These are phyloP conservation scores for Stenoptilia bipunctidactyla DNA, from an alignment of 2,888 invertebrate species.

Conservation along the genomic window DNA sequence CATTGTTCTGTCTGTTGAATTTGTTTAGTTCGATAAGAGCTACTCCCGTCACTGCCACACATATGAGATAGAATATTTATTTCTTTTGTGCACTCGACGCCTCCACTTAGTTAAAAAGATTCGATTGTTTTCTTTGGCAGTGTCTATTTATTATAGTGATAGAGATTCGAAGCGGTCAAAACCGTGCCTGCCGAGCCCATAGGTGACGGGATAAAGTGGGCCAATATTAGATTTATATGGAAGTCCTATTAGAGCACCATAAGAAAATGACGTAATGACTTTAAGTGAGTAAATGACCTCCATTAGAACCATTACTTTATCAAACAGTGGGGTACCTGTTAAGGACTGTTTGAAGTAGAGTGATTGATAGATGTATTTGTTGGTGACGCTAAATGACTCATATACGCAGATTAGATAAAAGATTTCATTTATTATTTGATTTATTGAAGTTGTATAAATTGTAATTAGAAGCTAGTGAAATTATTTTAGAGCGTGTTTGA, in stretches of 20 bases:
- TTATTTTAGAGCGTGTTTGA: too few relatives aligned
- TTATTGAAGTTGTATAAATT: too few relatives aligned
- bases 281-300: conserved; percentile 37
- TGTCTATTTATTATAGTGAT: conserved; percentile 9
- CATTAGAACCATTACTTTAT: conserved; percentile 34
- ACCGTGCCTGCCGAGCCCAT: conserved; percentile 44
- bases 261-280: conserved; percentile 32
- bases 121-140: conserved; percentile 41
- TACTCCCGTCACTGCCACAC: conserved; percentile 47
- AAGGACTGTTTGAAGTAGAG: conserved; percentile 30
- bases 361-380: conserved; percentile 21
- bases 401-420: neutral
- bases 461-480: too few relatives aligned
- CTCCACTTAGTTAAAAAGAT: conserved; percentile 43
- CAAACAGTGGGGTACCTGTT: conserved; percentile 36
- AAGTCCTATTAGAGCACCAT: conserved; percentile 42
- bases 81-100: conserved; percentile 42
- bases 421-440: neutral
- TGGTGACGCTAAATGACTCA: neutral
- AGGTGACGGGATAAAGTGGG: conserved; percentile 32
- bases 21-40: conserved; percentile 63
- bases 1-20: conserved; percentile 60
- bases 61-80: conserved; percentile 52
- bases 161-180: too few relatives aligned
- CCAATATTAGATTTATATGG: conserved; percentile 49